These are phyloP conservation scores for Acanthaster planci DNA, from an alignment of 35 echinoderm and acorn worm species.

Conservation along the genomic window DNA sequence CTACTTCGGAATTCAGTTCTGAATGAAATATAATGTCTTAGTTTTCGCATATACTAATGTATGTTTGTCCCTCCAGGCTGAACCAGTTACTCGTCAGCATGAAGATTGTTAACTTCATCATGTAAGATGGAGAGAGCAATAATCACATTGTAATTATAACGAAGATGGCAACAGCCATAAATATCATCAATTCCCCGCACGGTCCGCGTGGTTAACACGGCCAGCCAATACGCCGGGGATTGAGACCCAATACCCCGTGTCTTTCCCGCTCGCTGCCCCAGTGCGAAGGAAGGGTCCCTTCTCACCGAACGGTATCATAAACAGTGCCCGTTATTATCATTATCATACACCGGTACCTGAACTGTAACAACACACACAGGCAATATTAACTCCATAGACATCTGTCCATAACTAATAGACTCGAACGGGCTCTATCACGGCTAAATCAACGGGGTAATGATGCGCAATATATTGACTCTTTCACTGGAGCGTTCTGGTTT, in stretches of 20 bases:
- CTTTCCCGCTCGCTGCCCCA: not conserved
- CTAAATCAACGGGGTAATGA: constrained; percentile 26
- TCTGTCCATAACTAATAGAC: constrained; percentile 26
- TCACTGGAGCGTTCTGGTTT: constrained; percentile 19
- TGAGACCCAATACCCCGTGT: constrained; percentile 21
- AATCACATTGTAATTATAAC: constrained; percentile 14
- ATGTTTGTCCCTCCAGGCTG: too few species aligned
- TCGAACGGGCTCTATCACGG: constrained; percentile 25
- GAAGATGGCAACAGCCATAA: constrained; percentile 6
- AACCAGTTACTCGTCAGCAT: not conserved
- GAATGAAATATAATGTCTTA: too few species aligned
- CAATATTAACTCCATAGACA: constrained; percentile 8
- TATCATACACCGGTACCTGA: not conserved
- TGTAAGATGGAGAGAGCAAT: not conserved
- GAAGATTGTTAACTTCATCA: constrained; percentile 22
- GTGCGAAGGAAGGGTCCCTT: not conserved
- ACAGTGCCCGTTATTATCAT: not conserved
- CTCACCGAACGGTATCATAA: not conserved
- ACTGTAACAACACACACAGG: constrained; percentile 12
- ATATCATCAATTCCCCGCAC: not conserved
- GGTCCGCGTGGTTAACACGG: constrained; percentile 20
- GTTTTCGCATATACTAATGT: too few species aligned
- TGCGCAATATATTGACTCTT: constrained; percentile 2
- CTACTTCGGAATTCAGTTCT: too few species aligned
- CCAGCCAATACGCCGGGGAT: not conserved